phyloP scores from a whole-genome alignment of 2,888 invertebrate species.

The Oxycera nigricornis region DNA sequence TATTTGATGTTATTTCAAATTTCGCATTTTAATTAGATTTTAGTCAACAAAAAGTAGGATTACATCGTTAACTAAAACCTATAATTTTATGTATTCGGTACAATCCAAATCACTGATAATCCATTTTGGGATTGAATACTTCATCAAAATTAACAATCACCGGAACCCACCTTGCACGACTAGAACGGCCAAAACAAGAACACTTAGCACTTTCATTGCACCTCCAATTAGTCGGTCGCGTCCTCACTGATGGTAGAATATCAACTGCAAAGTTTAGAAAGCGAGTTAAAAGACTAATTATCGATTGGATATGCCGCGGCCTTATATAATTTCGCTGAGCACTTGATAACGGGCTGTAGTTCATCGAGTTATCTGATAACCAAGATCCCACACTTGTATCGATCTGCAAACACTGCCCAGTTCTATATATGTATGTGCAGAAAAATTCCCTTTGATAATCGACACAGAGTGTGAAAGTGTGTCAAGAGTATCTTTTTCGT shows the following conservation, averaged over 20 bases:
- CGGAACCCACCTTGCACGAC: background rate
- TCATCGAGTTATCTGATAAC: background rate
- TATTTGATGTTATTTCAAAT: no score
- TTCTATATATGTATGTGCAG: no score
- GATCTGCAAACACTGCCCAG: background rate
- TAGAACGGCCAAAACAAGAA: background rate
- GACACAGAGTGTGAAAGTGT: no score
- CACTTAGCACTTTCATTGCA: background rate
- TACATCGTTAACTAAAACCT: no score
- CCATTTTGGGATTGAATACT: background rate
- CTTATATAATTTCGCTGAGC: constrained; percentile 6
- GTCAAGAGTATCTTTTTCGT: no score
- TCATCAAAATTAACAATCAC: no score
- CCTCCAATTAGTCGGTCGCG: background rate
- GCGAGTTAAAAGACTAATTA: background rate
- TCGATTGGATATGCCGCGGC: background rate
- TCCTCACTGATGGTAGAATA: background rate
- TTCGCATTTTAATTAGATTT: no score
- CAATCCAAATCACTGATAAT: background rate
- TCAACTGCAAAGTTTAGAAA: background rate
- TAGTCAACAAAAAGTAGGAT: no score
- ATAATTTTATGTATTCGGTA: background rate
- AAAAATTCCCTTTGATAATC: no score
- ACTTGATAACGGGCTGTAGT: background rate
- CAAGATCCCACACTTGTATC: background rate